Base-by-base conservation (phyloP, 2,888 invertebrate genomes). In the Epistrophe grossulariae region DNA sequence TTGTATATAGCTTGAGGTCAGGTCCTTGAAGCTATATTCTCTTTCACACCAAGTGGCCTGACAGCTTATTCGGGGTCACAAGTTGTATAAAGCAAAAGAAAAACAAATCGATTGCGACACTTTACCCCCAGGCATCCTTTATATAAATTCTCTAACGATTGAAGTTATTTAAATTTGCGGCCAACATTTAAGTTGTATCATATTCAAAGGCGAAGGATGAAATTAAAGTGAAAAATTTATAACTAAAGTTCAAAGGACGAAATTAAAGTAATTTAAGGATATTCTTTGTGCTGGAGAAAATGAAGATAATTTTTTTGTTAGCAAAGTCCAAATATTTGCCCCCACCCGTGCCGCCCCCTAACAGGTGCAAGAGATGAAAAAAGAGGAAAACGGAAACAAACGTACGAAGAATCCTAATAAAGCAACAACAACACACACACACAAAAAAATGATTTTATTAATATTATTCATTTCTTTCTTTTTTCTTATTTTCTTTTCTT, bases 21-120 rank as follows among this genome's bases (percentile, higher is more conserved):
- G 17, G 79, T 84, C 84, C 80, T 84, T 84, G 76, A 76, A 71
- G 59, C 13, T 8, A 52, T 8, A 52, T 79, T 71, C 31, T n/a
- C 2, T 50, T 79, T 76, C 70, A 70, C 68, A 70, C 52, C 43
- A 72, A 62, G 52, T 64, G 15, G 24, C 31, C 71, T 72, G 40
- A 72, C 38, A 68, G 66, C 71, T 19, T 57, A 62, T 81, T 55
- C 28, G 38, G 43, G 43, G 48, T 24, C 31, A 28, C 35, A 59
- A 17, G 13, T 43, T 38, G 31, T 40, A 52, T 13, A 40, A 55
- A 13, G 31, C 15, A 52, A 52, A 45, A 35, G 13, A 17, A 52
- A 60, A 52, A 28, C 19, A 64, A 79, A 62, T 62, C 43, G 43
- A 62, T 62, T 24, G 43, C 8, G 24, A 64, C 15, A 40, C 5